These are phyloP conservation scores for Cheilosia urbana DNA, from an alignment of 2,888 invertebrate genomes.

Conservation along the genomic window DNA sequence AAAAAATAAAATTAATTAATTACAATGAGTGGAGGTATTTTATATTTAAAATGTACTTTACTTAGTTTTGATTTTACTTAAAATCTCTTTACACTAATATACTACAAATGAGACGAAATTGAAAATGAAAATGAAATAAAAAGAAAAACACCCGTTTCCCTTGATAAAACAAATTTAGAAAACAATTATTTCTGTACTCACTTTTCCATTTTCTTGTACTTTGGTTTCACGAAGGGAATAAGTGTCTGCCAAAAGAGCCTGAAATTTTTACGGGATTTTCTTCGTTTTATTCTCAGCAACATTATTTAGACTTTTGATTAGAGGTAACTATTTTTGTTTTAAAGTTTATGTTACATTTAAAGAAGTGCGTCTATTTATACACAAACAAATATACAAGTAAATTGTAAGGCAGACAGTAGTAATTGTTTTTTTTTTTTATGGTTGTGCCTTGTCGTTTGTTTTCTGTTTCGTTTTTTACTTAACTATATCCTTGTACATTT, in stretches of 20 bases:
- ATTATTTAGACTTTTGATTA: constrained; percentile 3
- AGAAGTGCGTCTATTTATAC: constrained; percentile 13
- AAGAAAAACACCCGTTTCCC: constrained; percentile 32
- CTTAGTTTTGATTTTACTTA: constrained; percentile 22
- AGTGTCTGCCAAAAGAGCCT: constrained; percentile 87
- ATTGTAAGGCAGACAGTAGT: not conserved
- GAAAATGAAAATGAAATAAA: constrained; percentile 31
- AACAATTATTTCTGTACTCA: constrained; percentile 83
- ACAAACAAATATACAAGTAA: not conserved
- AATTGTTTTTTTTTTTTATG: not conserved
- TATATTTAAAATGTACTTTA: constrained; percentile 24
- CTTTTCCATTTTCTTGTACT: constrained; percentile 95
- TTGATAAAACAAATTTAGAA: constrained; percentile 16
- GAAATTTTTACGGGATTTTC: constrained; percentile 78
- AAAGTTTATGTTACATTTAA: constrained; percentile 11
- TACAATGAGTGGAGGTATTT: constrained; percentile 27
- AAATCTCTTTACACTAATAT: constrained; percentile 54
- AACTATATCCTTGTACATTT: constrained; percentile 5
- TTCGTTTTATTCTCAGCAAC: constrained; percentile 75
- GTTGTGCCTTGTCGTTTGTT: not conserved
- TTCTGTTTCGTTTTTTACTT: constrained; percentile 2
- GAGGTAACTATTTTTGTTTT: not conserved
- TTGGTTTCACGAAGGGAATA: constrained; percentile 86
- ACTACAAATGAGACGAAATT: constrained; percentile 73
- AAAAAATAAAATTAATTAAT: constrained; percentile 27